Evolutionary conservation across 2,797 vertebrate species (phyloP), one percentile per base, ranked within the genome.

Genomic region (Ptychadena robeensis): DNA sequence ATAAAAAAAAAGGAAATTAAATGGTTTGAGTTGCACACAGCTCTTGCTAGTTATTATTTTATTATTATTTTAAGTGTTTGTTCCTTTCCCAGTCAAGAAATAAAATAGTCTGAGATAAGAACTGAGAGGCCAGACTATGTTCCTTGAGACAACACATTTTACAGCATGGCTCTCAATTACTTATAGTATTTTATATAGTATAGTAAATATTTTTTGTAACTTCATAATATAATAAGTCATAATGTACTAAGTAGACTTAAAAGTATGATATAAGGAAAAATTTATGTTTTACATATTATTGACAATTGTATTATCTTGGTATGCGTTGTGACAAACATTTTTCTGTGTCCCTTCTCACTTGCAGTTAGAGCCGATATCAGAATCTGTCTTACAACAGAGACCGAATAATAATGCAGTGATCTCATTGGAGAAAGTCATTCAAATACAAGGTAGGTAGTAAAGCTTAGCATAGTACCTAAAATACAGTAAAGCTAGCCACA

Each of bases 341-440:
- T 22, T 53, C 6, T 53, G 44, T 75, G 9, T 82, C 28, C 2
- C 57, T 73, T 10, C 86, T 38, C 69, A 38, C 90, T 32, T 66
- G 65, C 91, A 99, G 98, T 92, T 98, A 81, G 96, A 98, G 57
- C 96, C 96, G 70, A 93, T 99, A 74, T 93, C 97, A 2, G 96
- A 97, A 22, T 95, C 96, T 79, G 92, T 98, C 70, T 88, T 99
- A 59, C 95, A 97, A 87, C 96, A 97, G 89, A 94, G 95, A 79
- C 96, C 97, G 38, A 98, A 98, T 0, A 89, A 91, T 63, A 99
- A 98, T 0, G 96, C 97, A 0, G 92, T 98, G 66, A 95, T 88
- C 85, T 99, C 98, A 28, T 96, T 99, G 94, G 97, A 99, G 91
- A 98, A 96, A 86, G 97, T 99, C 37, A 89, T 98, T 9, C 96